Percentiles rank a stretch among this genome's conserved stretches.
Evolutionary conservation across 2,888 invertebrate genomes (phyloP).

Genomic region (Aleiodes testaceus): DNA sequence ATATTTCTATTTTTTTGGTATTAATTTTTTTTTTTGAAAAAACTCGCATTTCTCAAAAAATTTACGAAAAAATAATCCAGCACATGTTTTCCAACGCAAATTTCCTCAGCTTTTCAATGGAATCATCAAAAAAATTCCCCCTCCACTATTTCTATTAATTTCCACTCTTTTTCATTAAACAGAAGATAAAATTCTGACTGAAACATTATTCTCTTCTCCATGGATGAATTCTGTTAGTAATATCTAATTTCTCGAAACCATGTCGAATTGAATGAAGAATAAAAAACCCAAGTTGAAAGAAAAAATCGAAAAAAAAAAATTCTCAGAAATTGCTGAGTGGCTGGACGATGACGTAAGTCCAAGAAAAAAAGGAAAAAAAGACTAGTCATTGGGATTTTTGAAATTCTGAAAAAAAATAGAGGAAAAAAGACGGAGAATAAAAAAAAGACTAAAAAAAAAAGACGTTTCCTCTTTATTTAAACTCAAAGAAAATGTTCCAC

Average conservation of each 20-base stretch:
- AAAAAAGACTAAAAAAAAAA: constrained; percentile 29
- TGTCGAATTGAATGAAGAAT: neutral
- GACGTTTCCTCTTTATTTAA: constrained; percentile 12
- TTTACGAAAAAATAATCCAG: too few species aligned
- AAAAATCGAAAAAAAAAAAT: constrained; percentile 41
- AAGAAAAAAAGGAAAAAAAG: constrained; percentile 33
- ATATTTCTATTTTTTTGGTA: too few species aligned
- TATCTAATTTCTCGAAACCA: neutral
- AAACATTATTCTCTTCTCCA: too few species aligned
- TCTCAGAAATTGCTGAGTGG: constrained; percentile 47
- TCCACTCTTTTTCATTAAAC: too few species aligned
- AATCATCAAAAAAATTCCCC: too few species aligned
- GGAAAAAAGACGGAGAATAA: constrained; percentile 34
- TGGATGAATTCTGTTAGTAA: neutral
- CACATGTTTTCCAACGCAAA: too few species aligned
- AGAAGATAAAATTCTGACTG: too few species aligned
- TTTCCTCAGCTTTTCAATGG: too few species aligned
- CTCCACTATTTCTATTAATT: too few species aligned
- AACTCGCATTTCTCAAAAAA: too few species aligned
- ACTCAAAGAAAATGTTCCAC: constrained; percentile 8
- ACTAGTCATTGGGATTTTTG: constrained; percentile 32
- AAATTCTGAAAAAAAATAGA: constrained; percentile 36
- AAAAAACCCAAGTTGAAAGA: constrained; percentile 5
- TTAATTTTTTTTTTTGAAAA: too few species aligned
- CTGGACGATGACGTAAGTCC: constrained; percentile 42